Conservation (phyloP, 2,797 vertebrate genomes). For the Neosilurus hyrtlii region DNA sequence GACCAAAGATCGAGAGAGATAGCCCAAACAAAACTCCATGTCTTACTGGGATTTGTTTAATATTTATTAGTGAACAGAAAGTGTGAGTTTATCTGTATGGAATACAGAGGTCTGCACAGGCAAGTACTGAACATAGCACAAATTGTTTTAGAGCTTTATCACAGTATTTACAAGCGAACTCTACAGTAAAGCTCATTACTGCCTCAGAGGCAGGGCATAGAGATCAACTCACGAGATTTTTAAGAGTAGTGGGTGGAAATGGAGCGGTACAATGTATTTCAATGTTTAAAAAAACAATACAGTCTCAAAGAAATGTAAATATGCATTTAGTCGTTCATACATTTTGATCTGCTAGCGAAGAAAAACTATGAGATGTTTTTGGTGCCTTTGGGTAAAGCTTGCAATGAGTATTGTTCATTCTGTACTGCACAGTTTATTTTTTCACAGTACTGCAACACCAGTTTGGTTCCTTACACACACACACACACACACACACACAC, state of each 20-base stretch:
- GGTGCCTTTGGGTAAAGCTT: conserved; percentile 16
- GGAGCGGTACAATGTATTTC: conserved; percentile 37
- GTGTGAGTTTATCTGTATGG: conserved; percentile 60
- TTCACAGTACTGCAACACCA: conserved; percentile 33
- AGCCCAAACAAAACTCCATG: conserved; percentile 1
- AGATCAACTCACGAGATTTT: conserved; percentile 51
- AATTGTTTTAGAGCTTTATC: conserved; percentile 40
- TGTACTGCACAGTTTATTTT: conserved; percentile 22
- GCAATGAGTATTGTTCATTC: not conserved
- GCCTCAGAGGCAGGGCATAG: conserved; percentile 49
- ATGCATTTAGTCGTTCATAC: conserved; percentile 13
- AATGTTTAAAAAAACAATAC: conserved; percentile 28
- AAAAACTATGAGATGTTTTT: conserved; percentile 20
- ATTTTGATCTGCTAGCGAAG: conserved; percentile 9
- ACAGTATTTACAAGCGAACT: conserved; percentile 66
- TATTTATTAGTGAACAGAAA: conserved; percentile 71
- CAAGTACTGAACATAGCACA: conserved; percentile 35
- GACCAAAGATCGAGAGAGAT: not conserved
- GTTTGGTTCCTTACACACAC: conserved; percentile 11
- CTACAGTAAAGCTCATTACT: conserved; percentile 60
- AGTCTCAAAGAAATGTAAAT: conserved; percentile 44
- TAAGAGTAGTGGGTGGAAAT: conserved; percentile 30
- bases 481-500: conserved; percentile 2
- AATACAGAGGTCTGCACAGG: conserved; percentile 64
- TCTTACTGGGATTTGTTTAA: conserved; percentile 63